These are phyloP conservation scores for Amblyteles armatorius DNA, from an alignment of 2,888 invertebrate species.

Conservation along the genomic window DNA sequence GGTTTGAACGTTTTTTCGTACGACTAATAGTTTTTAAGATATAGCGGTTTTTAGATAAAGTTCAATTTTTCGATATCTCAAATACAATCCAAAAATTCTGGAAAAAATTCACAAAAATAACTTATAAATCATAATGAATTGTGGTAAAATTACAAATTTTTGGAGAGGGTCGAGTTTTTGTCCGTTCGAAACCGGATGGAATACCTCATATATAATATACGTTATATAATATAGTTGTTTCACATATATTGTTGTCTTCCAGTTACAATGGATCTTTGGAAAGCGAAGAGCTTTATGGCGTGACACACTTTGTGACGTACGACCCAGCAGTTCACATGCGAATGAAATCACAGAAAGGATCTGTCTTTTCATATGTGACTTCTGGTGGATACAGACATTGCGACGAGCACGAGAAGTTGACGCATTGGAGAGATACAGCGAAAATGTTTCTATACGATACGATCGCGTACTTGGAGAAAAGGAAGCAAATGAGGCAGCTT, in stretches of 20 bases:
- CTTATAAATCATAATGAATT: too few relatives aligned
- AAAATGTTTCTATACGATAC: neutral
- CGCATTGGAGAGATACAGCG: neutral
- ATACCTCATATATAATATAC: too few relatives aligned
- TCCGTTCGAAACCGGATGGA: too few relatives aligned
- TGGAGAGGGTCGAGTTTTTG: too few relatives aligned
- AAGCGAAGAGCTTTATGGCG: neutral
- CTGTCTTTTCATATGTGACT: neutral
- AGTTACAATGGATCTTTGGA: neutral
- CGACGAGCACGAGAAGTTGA: neutral
- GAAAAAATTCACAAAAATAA: too few relatives aligned
- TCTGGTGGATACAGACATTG: neutral
- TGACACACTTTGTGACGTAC: neutral
- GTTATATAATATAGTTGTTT: too few relatives aligned
- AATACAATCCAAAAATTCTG: too few relatives aligned
- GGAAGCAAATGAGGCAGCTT: neutral
- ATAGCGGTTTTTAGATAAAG: too few relatives aligned
- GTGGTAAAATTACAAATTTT: too few relatives aligned
- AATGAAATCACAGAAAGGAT: neutral
- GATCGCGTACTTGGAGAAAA: neutral
- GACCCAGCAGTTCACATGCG: conserved; percentile 3
- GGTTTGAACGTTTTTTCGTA: too few relatives aligned
- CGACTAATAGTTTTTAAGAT: too few relatives aligned
- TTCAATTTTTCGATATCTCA: too few relatives aligned
- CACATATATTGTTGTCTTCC: neutral